A percentile compares a stretch with the other conserved stretches of the same genome.
phyloP scores from a whole-genome alignment of 2,888 invertebrate species.

The Venusia cambrica region DNA sequence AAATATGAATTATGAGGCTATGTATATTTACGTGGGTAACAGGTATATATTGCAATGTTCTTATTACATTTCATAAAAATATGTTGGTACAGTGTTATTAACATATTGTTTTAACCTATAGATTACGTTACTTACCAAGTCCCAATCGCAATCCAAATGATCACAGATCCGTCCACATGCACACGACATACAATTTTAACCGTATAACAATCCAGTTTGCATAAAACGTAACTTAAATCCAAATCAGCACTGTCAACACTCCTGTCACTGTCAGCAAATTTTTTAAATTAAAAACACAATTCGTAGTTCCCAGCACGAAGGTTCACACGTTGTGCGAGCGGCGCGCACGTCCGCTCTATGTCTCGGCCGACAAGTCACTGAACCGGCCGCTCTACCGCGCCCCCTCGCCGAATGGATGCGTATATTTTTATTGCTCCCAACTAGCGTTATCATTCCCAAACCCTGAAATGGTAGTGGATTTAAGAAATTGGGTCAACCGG shows the following conservation, averaged over 20 bases:
- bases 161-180: conserved; percentile 66
- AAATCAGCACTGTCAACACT: conserved; percentile 46
- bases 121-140: conserved; percentile 54
- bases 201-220: conserved; percentile 40
- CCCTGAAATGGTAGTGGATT: conserved; percentile 62
- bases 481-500: conserved; percentile 66
- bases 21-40: background rate
- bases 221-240: conserved; percentile 28
- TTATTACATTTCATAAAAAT: background rate
- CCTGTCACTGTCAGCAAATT: conserved; percentile 65
- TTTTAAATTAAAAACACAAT: conserved; percentile 47
- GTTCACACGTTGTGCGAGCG: conserved; percentile 34
- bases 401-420: conserved; percentile 51
- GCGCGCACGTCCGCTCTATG: conserved; percentile 45
- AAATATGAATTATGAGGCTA: background rate
- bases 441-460: conserved; percentile 66
- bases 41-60: no score
- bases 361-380: conserved; percentile 70
- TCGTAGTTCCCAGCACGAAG: conserved; percentile 41
- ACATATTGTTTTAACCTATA: conserved; percentile 5
- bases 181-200: conserved; percentile 41
- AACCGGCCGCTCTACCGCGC: conserved; percentile 58
- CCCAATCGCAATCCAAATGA: conserved; percentile 76
- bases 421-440: conserved; percentile 59
- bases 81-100: background rate